These are phyloP conservation scores for Eonycteris spelaea DNA, from an alignment of 2,113 vertebrate species.

Conservation along the genomic window DNA sequence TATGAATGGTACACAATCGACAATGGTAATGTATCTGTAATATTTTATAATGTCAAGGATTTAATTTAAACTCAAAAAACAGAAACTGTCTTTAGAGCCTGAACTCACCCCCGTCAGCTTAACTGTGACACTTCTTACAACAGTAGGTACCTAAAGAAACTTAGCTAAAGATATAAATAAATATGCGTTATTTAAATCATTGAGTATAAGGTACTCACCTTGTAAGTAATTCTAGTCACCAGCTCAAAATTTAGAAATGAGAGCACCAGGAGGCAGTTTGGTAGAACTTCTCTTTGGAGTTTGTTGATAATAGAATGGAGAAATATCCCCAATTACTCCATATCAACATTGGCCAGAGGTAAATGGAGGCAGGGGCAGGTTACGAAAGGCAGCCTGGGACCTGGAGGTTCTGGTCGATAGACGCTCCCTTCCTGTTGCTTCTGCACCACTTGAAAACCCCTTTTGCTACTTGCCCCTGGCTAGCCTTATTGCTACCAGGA, in stretches of 20 bases:
- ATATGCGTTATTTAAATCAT: conserved; percentile 17
- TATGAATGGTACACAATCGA: neutral
- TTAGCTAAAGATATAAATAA: conserved; percentile 55
- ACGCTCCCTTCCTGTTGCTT: neutral
- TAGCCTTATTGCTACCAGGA: conserved; percentile 20
- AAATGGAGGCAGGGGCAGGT: neutral
- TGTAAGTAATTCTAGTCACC: neutral
- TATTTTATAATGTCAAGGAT: neutral
- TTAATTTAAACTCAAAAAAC: conserved; percentile 60
- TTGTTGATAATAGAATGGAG: neutral
- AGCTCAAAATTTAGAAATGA: conserved; percentile 24
- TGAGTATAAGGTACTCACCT: neutral
- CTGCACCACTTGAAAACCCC: neutral
- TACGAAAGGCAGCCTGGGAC: neutral
- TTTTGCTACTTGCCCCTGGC: conserved; percentile 1
- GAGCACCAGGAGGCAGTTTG: neutral
- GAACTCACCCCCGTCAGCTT: neutral
- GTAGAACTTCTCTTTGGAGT: neutral
- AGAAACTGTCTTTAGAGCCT: conserved; percentile 36
- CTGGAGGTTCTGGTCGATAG: neutral
- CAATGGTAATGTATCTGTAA: conserved; percentile 37
- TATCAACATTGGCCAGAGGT: neutral
- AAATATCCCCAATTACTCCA: neutral
- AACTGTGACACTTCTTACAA: conserved; percentile 51
- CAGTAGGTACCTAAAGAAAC: neutral